Percentiles rank a stretch among this genome's conserved stretches.
Conservation (phyloP, 2,888 invertebrate genomes). For the Crioceris asparagi region DNA sequence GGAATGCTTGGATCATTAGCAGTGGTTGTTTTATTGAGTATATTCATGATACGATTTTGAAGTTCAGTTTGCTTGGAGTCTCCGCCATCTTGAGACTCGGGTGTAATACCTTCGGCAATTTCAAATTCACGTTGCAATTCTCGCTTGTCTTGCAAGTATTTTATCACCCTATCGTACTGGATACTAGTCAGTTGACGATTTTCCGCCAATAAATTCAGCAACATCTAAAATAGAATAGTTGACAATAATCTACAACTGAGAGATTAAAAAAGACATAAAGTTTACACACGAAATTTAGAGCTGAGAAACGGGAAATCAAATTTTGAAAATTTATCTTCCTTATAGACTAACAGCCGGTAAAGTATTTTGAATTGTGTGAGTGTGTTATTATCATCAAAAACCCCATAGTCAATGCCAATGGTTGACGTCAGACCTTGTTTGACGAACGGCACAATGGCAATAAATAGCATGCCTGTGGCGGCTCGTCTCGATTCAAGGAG, state of each 20-base stretch:
- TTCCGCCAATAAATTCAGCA: slow-evolving; percentile 72
- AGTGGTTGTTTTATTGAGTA: slow-evolving; percentile 43
- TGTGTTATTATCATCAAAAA: too few species aligned
- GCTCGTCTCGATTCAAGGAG: too few species aligned
- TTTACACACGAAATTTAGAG: too few species aligned
- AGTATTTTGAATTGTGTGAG: too few species aligned
- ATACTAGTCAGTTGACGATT: slow-evolving; percentile 65
- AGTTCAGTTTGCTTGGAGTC: slow-evolving; percentile 46
- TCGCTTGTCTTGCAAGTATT: slow-evolving; percentile 61
- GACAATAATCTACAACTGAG: too few species aligned
- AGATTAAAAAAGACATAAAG: slow-evolving; percentile 8
- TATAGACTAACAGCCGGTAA: too few species aligned
- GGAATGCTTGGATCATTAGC: slow-evolving; percentile 17
- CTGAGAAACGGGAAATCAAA: too few species aligned
- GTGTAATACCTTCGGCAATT: slow-evolving; percentile 52
- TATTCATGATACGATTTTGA: slow-evolving; percentile 68
- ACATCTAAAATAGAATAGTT: slow-evolving; percentile 31
- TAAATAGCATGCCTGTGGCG: too few species aligned
- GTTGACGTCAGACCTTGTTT: too few species aligned
- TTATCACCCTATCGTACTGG: slow-evolving; percentile 69
- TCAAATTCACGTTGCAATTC: slow-evolving; percentile 67
- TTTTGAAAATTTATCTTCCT: too few species aligned
- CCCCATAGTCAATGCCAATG: too few species aligned
- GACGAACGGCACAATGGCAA: too few species aligned
- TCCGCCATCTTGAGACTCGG: slow-evolving; percentile 30